Evolutionary conservation across 2,113 vertebrate genomes (phyloP).

Genomic region (Cynopterus brachyotis): DNA sequence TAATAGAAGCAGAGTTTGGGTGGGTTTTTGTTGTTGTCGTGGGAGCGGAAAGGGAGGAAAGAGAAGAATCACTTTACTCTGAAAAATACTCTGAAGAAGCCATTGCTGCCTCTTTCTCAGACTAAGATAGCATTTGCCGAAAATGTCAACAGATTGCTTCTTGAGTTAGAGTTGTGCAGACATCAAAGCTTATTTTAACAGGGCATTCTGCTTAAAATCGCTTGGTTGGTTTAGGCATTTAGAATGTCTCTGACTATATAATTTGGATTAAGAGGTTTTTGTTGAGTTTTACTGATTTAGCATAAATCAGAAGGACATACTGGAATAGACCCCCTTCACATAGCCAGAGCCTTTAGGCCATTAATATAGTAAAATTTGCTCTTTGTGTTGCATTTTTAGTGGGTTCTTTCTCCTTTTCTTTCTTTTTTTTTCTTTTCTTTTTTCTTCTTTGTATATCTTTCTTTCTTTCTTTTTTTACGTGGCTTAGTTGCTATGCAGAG

Average conservation of each 20-base stretch:
- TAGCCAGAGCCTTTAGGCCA: constrained; percentile 71
- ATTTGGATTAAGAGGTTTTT: constrained; percentile 80
- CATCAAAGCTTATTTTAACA: constrained; percentile 78
- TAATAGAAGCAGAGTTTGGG: background rate
- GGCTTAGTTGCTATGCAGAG: constrained; percentile 84
- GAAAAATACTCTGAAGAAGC: constrained; percentile 47
- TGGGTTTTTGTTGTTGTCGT: background rate
- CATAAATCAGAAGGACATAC: constrained; percentile 77
- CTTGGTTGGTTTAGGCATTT: constrained; percentile 77
- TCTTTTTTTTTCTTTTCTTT: background rate
- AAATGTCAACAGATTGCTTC: constrained; percentile 81
- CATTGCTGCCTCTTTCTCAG: constrained; percentile 63
- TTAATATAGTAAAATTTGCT: constrained; percentile 81
- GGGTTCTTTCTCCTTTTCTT: background rate
- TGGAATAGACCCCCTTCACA: constrained; percentile 47
- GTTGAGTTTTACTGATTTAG: constrained; percentile 79
- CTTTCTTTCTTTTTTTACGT: background rate
- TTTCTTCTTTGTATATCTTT: background rate
- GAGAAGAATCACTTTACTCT: constrained; percentile 43
- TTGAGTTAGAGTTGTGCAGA: constrained; percentile 70
- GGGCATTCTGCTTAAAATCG: constrained; percentile 79
- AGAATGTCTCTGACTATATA: constrained; percentile 79
- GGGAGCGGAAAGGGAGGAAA: background rate
- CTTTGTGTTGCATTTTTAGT: constrained; percentile 31
- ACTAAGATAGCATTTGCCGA: constrained; percentile 74